Conservation (phyloP, 1,140 invertebrate genomes). For the Drosophila novamexicana region DNA sequence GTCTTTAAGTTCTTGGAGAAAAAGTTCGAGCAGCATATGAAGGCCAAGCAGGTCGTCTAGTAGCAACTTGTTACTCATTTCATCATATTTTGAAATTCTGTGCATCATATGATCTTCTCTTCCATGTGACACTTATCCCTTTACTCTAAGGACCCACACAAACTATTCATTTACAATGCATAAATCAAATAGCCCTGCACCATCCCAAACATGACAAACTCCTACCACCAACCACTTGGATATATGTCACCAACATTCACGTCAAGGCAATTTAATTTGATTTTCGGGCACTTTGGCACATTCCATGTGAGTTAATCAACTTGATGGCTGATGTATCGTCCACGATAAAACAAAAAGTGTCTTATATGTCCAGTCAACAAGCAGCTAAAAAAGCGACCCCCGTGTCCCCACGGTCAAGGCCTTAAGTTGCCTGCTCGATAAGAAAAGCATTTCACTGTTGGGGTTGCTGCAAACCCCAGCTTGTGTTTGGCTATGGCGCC, state of each 20-base stretch:
- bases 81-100: conserved; percentile 34
- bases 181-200: conserved; percentile 61
- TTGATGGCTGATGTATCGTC: conserved; percentile 77
- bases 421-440: conserved; percentile 37
- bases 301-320: conserved; percentile 72
- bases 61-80: conserved; percentile 20
- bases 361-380: conserved; percentile 49
- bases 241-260: conserved; percentile 81
- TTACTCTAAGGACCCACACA: conserved; percentile 71
- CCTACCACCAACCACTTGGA: conserved; percentile 47
- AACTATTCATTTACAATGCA: conserved; percentile 74
- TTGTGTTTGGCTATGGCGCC: conserved; percentile 1
- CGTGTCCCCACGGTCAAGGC: conserved; percentile 40
- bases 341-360: conserved; percentile 74
- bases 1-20: conserved; percentile 85
- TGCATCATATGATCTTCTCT: conserved; percentile 46
- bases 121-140: conserved; percentile 72
- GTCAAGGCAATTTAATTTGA: conserved; percentile 83
- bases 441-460: conserved; percentile 51
- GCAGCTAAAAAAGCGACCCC: conserved; percentile 49
- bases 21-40: conserved; percentile 66
- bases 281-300: conserved; percentile 73
- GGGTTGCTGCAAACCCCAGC: conserved; percentile 40
- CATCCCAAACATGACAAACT: conserved; percentile 9
- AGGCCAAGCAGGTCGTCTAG: conserved; percentile 22